Evolutionary conservation across 2,888 invertebrate species (phyloP), one percentile per base, ranked within the genome.

Genomic region (Drosophila anomelani): DNA sequence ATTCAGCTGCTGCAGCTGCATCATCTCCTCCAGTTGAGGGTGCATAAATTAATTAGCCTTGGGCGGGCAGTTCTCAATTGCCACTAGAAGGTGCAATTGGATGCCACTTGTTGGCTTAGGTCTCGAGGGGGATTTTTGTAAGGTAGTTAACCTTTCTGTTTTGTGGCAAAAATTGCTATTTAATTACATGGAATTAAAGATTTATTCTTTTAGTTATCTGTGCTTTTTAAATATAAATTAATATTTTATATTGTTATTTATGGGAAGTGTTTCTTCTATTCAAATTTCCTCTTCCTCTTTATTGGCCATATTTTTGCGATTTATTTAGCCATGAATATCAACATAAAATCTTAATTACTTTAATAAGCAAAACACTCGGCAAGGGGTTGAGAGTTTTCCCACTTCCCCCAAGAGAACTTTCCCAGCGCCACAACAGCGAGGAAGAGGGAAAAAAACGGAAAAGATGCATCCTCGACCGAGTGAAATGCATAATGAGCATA

Each of bases 401-500:
- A n/a, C 13, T 64, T 64, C 20, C 66, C 66, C 36, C 66, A 29
- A 38, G 41, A 57, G 68, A 84, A 84, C 68, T 82, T 82, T 82
- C 82, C 85, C 87, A 82, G 68, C n/a, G 20, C 1, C 41, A 70
- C 41, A 10, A 8, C 9, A 47, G 23, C 20, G n/a, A 12, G 38
- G 29, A 7, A 29, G 17, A 12, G 47, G 29, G 17, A 47, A 26
- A 47, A 26, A 32, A 12, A 47, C 13, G 44, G 32, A 20, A 54
- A 29, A 54, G 51, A 32, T 36, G 51, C 26, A 72, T 67, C 67
- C 43, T 13, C 76, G 71, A 60, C 70, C 51, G 73, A 85, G 80
- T 85, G 81, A 84, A 85, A 88, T 85, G 75, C 70, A 88, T 88
- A 88, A 84, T 84, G 83, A 83, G 83, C 78, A 78, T 87, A 85